phyloP scores from a whole-genome alignment of 2,797 vertebrate genomes.

The Sardinella longiceps region DNA sequence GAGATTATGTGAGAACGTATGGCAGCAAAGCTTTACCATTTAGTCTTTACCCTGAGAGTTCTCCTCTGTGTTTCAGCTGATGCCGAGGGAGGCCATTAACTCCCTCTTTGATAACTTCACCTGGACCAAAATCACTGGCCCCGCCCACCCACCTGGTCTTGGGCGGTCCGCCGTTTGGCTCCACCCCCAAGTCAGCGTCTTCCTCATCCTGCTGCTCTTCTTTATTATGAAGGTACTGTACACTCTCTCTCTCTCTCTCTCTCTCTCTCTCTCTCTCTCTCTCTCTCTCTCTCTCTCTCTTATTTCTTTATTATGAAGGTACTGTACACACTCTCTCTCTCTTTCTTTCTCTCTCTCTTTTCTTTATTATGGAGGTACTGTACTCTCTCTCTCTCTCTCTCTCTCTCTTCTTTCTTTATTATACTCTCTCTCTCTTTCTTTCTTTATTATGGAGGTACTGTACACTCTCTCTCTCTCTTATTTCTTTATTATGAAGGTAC shows the following conservation, averaged over 20 bases:
- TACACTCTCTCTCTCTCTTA: background rate
- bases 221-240: slow-evolving; percentile 92
- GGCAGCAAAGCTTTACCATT: too few species aligned
- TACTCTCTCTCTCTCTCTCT: background rate
- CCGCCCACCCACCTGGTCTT: slow-evolving; percentile 72
- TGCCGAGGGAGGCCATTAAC: slow-evolving; percentile 96
- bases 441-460: too few species aligned
- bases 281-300: background rate
- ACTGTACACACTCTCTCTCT: background rate
- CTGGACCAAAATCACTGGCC: slow-evolving; percentile 86
- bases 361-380: too few species aligned
- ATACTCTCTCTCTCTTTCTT: too few species aligned
- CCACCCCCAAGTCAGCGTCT: slow-evolving; percentile 88
- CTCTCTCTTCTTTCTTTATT: background rate
- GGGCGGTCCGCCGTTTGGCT: slow-evolving; percentile 89
- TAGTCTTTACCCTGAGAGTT: too few species aligned
- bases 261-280: background rate
- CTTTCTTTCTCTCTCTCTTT: background rate
- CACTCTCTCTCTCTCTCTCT: background rate
- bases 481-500: too few species aligned
- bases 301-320: background rate
- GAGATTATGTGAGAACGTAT: too few species aligned
- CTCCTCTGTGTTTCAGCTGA: slow-evolving; percentile 76
- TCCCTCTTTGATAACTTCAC: slow-evolving; percentile 96
- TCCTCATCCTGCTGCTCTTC: slow-evolving; percentile 89